A percentile compares a stretch with the other conserved stretches of the same genome.
Conservation (phyloP, 2,797 vertebrate species). For the Ambastaia sidthimunki region DNA sequence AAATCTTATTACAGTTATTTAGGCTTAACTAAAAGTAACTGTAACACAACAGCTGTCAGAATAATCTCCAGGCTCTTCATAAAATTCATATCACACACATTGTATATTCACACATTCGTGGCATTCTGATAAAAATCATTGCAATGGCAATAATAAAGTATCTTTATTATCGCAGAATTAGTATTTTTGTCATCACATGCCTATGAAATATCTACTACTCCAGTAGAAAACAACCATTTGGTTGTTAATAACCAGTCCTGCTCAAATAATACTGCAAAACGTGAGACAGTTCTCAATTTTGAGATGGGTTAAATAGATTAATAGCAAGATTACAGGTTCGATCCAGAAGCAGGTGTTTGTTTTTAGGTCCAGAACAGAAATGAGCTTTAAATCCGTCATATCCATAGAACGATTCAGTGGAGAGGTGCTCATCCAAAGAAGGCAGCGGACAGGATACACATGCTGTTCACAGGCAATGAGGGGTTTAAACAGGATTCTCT, state of each 20-base stretch:
- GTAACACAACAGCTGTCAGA: background rate
- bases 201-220: background rate
- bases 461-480: constrained; percentile 47
- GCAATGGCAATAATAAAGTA: constrained; percentile 54
- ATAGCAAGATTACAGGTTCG: constrained; percentile 3
- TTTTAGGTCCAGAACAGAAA: constrained; percentile 20
- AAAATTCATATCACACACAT: background rate
- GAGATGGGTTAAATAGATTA: constrained; percentile 11
- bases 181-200: background rate
- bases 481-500: constrained; percentile 60
- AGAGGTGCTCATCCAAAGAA: constrained; percentile 53
- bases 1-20: background rate
- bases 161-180: constrained; percentile 54
- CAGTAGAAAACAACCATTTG: background rate
- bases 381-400: constrained; percentile 38
- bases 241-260: background rate
- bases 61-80: background rate
- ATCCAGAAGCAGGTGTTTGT: constrained; percentile 19
- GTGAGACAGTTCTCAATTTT: background rate
- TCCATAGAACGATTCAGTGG: constrained; percentile 42
- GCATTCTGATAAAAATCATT: background rate
- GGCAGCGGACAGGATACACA: constrained; percentile 29
- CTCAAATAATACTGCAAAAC: background rate
- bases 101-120: background rate
- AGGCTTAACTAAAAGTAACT: background rate